Base-by-base conservation (phyloP, 2,797 vertebrate species). In the Sebastiscus albofasciatus region DNA sequence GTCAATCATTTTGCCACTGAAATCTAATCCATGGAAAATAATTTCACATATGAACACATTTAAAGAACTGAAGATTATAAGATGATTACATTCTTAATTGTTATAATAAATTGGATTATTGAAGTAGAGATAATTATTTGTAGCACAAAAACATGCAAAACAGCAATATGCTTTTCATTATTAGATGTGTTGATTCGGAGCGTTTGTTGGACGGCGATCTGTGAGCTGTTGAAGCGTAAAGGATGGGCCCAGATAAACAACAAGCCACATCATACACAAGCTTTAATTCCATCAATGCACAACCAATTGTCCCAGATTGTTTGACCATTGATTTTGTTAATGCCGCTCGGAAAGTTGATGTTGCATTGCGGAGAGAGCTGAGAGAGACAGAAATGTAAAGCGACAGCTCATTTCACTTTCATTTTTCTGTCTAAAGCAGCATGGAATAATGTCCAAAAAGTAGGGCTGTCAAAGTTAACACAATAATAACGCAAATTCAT, bases 221-320 rank as follows among this genome's bases (percentile, higher is more conserved):
- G 75, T 66, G 73, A 73, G 82, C 79, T 73, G 75, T 10, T 86
- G 79, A 72, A 75, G 88, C 72, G 46, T 88, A 83, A 93, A 90
- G 79, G 74, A 90, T 94, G 94, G 94, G 90, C 90, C 89, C 61
- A 88, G 93, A 97, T 94, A 96, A 96, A 96, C 96, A 96, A 96
- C 94, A 96, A 95, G 96, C 95, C 94, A 94, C 95, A 94, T 97
- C 97, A 96, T 96, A 96, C 97, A 96, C 85, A 1, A 96, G 96
- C 95, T 97, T 97, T 97, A 97, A 98, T 97, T 97, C 95, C 96
- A 95, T 99, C 97, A 96, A 98, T 97, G 97, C 94, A 90, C 97
- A 94, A 96, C 96, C 96, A 97, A 97, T 97, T 96, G 96, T 96
- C 96, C 96, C 95, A 96, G 94, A 98, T 97, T 96, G 96, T 97